Conservation (phyloP, 2,797 vertebrate species). For the Gallinago nigripennis region DNA sequence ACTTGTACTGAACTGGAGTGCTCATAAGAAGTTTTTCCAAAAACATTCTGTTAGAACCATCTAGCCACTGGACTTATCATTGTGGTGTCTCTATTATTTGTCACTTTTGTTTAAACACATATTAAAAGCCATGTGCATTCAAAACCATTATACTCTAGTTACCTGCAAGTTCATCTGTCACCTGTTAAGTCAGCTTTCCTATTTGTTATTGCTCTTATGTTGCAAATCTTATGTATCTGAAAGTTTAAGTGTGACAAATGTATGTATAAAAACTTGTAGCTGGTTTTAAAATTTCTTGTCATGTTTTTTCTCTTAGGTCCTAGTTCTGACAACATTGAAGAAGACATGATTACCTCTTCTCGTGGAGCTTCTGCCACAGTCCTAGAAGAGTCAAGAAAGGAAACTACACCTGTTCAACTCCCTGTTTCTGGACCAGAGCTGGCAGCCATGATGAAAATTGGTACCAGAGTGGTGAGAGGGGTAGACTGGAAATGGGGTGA, state of each 20-base stretch:
- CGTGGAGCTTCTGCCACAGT: constrained; percentile 93
- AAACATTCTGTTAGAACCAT: neutral
- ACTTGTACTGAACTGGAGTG: neutral
- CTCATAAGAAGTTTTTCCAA: fast-evolving
- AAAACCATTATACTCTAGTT: neutral
- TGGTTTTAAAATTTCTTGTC: neutral
- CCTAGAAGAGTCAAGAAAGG: constrained; percentile 94
- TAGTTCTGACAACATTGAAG: constrained; percentile 89
- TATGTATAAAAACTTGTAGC: fast-evolving
- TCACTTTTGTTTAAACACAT: neutral
- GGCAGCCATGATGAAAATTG: constrained; percentile 98
- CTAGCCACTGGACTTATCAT: neutral
- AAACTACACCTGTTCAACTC: constrained; percentile 86
- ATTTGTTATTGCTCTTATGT: neutral
- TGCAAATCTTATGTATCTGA: neutral
- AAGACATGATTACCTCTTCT: constrained; percentile 83
- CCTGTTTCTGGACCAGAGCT: constrained; percentile 95
- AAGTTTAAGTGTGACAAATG: neutral
- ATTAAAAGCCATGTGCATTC: neutral
- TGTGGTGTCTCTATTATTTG: neutral
- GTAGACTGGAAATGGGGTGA: constrained; percentile 99
- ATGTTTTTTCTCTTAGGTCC: constrained; percentile 79
- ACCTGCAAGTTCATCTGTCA: neutral
- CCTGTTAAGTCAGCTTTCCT: neutral
- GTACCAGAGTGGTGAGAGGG: constrained; percentile 95